phyloP scores from a whole-genome alignment of 2,888 invertebrate genomes.

The Eupithecia vulgata region DNA sequence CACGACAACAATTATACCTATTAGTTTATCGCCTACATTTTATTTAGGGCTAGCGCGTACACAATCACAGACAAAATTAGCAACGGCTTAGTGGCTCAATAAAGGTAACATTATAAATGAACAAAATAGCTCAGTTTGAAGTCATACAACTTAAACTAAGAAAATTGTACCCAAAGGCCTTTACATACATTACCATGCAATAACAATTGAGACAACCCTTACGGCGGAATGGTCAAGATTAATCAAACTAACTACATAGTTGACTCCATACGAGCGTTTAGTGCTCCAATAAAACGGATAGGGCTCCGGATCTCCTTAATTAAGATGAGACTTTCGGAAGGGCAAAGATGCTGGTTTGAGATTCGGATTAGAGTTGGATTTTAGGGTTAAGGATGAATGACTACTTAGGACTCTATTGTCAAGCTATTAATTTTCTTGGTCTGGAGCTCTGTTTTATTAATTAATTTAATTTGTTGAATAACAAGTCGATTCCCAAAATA shows the following conservation, averaged over 20 bases:
- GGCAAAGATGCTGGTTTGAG: neutral
- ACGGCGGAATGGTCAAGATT: slow-evolving; percentile 22
- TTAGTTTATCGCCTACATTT: neutral
- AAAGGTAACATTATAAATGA: neutral
- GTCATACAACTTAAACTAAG: neutral
- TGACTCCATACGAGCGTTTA: slow-evolving; percentile 38
- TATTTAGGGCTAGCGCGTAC: neutral
- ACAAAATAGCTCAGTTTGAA: neutral
- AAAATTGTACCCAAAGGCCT: neutral
- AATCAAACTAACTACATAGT: slow-evolving; percentile 35
- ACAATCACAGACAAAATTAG: neutral
- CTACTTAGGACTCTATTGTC: neutral
- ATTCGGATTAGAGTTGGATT: neutral
- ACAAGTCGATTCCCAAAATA: neutral
- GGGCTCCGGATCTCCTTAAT: slow-evolving; percentile 31
- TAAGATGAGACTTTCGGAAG: slow-evolving; percentile 15
- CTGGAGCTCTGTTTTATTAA: neutral
- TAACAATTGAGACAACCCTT: slow-evolving; percentile 8
- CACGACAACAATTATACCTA: neutral
- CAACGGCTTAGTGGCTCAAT: neutral
- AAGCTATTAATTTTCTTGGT: neutral
- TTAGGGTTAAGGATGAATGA: neutral
- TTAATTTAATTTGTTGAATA: neutral
- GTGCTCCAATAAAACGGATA: slow-evolving; percentile 45
- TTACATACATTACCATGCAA: slow-evolving; percentile 13